Base-by-base conservation (phyloP, 2,797 vertebrate species). In the Dromococcyx pavoninus region DNA sequence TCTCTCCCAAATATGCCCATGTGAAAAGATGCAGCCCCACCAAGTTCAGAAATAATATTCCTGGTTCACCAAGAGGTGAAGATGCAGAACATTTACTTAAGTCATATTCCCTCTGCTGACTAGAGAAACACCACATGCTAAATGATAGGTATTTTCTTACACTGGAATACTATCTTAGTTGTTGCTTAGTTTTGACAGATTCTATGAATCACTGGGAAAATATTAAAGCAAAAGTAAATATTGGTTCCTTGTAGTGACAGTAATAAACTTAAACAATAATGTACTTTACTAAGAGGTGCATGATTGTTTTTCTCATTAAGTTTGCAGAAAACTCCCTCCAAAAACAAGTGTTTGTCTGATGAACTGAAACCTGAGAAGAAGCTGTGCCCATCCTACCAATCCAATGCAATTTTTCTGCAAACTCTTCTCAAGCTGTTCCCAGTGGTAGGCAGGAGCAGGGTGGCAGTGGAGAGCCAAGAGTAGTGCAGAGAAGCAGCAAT, bases 161-260 rank as follows among this genome's bases (percentile, higher is more conserved):
- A 48, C 22, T 28, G 19, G 41, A 88, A 41, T 60, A 80, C 80
- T 33, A 79, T 60, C 53, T 9, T 78, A 92, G 91, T 86, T 84
- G 86, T 74, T 94, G 41, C 22, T 93, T 95, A 32, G 77, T 95
- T 93, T 95, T 88, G 11, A 65, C 58, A 75, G 57, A 65, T 93
- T 21, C 66, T 81, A 11, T 81, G 84, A 95, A 83, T 87, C 80
- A 96, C 13, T 21, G 67, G 78, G 60, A 92, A 96, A 84, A 89
- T 12, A 90, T 88, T 82, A 93, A 94, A 91, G 41, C 28, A 71
- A 54, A 75, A 73, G 13, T 87, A 94, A 90, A 84, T 56, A 86
- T 44, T 64, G 50, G 54, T 78, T 94, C 35, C 27, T 74, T 24
- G 24, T 76, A 53, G 88, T 93, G 71, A 86, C 43, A 62, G 54